Conservation (phyloP, 1,140 invertebrate genomes). For the Microplitis mediator region DNA sequence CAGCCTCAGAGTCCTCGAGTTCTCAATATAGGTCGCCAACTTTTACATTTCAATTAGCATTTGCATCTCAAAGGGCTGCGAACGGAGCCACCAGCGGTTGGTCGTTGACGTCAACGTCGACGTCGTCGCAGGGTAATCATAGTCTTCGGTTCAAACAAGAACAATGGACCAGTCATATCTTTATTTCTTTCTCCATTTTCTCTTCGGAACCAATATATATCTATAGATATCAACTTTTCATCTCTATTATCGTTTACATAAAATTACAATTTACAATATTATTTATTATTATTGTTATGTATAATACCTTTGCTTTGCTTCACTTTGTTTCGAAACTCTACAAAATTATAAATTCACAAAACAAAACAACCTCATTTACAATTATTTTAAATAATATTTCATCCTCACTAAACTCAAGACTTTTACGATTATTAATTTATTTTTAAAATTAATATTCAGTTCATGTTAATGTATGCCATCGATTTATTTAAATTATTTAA, state of each 20-base stretch:
- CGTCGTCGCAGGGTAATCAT: slow-evolving; percentile 22
- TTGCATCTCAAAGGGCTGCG: slow-evolving; percentile 40
- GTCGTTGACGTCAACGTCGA: neutral
- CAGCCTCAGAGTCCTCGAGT: neutral
- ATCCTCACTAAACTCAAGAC: too few species aligned
- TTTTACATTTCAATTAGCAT: slow-evolving; percentile 44
- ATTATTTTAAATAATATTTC: too few species aligned
- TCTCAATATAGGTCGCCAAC: slow-evolving; percentile 37
- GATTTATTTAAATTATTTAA: too few species aligned
- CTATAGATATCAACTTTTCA: neutral
- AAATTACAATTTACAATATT: neutral
- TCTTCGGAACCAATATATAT: neutral
- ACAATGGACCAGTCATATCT: slow-evolving; percentile 26
- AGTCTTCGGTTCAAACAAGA: slow-evolving; percentile 34
- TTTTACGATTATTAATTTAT: too few species aligned
- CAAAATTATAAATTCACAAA: neutral
- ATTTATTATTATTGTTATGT: neutral
- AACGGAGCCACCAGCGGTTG: slow-evolving; percentile 24
- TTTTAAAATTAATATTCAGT: too few species aligned
- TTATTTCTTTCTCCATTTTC: neutral
- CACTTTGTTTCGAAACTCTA: neutral
- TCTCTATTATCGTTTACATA: slow-evolving; percentile 11
- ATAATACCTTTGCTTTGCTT: neutral
- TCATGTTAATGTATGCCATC: too few species aligned
- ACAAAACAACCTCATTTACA: too few species aligned